Evolutionary conservation across 1,140 invertebrate genomes (phyloP).

Genomic region (Copidosoma floridanum): DNA sequence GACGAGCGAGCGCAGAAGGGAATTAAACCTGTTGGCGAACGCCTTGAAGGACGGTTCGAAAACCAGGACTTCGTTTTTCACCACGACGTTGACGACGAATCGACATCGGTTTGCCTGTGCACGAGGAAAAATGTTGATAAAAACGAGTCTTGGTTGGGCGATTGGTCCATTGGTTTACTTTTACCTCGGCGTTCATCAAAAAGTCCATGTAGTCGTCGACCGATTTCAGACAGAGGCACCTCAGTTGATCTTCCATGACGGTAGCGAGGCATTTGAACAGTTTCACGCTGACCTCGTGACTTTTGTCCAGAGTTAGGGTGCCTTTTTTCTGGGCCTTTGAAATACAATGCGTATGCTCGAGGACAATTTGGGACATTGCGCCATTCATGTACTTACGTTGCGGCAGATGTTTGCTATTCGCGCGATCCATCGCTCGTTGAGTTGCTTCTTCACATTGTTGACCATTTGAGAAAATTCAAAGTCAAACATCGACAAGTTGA

Average conservation of each 20-base stretch:
- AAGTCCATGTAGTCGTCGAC: conserved; percentile 77
- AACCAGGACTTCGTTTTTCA: conserved; percentile 66
- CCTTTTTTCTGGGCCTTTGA: conserved; percentile 72
- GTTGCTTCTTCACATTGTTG: conserved; percentile 53
- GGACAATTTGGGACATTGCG: neutral
- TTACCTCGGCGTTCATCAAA: conserved; percentile 73
- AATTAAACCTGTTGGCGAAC: conserved; percentile 69
- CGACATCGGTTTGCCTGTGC: conserved; percentile 71
- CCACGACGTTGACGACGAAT: conserved; percentile 70
- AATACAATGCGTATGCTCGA: conserved; percentile 1
- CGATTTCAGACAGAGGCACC: conserved; percentile 76
- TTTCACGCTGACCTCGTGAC: conserved; percentile 64
- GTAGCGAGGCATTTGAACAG: conserved; percentile 84
- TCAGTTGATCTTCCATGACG: conserved; percentile 83
- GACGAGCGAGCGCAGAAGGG: conserved; percentile 63
- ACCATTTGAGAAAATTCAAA: conserved; percentile 58
- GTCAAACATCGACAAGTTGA: conserved; percentile 61
- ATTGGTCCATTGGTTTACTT: too few relatives aligned
- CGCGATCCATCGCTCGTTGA: conserved; percentile 64
- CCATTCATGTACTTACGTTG: conserved; percentile 32
- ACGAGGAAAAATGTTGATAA: too few relatives aligned
- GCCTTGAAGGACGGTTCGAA: conserved; percentile 80
- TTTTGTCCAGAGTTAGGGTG: conserved; percentile 68
- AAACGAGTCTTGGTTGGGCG: too few relatives aligned
- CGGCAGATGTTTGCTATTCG: conserved; percentile 50